phyloP scores from a whole-genome alignment of 2,797 vertebrate species.

The Synaphobranchus kaupii region DNA sequence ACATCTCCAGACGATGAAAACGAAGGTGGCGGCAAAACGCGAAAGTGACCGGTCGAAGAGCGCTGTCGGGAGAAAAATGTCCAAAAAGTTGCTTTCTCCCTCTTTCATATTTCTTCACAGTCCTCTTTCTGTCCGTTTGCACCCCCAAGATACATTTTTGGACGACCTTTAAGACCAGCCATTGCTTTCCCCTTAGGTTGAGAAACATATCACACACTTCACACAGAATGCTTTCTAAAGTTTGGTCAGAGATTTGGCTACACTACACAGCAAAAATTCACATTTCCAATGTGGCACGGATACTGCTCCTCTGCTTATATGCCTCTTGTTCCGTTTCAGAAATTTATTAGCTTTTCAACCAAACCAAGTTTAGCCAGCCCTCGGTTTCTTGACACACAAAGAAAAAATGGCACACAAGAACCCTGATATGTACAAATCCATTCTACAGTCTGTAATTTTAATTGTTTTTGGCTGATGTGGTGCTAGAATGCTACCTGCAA shows the following conservation, averaged over 20 bases:
- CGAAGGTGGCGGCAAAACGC: background rate
- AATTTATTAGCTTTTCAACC: background rate
- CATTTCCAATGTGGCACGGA: background rate
- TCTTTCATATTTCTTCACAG: background rate
- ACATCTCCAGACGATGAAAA: background rate
- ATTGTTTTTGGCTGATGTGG: background rate
- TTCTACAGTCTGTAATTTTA: background rate
- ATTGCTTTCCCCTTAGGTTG: background rate
- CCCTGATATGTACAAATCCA: background rate
- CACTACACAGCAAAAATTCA: background rate
- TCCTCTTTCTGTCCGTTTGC: background rate
- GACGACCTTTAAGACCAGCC: slow-evolving; percentile 12
- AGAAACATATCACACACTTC: slow-evolving; percentile 13
- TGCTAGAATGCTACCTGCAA: background rate
- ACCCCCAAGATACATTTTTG: slow-evolving; percentile 7
- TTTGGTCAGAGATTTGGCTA: slow-evolving; percentile 29
- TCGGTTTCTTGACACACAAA: slow-evolving; percentile 17
- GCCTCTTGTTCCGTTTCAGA: background rate
- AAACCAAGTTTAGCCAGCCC: background rate
- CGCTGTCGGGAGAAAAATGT: background rate
- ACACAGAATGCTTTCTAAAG: slow-evolving; percentile 15
- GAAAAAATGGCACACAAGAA: background rate
- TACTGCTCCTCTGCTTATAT: background rate
- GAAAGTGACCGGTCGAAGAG: background rate
- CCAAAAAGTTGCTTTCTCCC: background rate